A percentile compares a stretch with the other conserved stretches of the same genome.
These are phyloP conservation scores for Bettongia penicillata DNA, from an alignment of 2,113 vertebrate species.

Conservation along the genomic window DNA sequence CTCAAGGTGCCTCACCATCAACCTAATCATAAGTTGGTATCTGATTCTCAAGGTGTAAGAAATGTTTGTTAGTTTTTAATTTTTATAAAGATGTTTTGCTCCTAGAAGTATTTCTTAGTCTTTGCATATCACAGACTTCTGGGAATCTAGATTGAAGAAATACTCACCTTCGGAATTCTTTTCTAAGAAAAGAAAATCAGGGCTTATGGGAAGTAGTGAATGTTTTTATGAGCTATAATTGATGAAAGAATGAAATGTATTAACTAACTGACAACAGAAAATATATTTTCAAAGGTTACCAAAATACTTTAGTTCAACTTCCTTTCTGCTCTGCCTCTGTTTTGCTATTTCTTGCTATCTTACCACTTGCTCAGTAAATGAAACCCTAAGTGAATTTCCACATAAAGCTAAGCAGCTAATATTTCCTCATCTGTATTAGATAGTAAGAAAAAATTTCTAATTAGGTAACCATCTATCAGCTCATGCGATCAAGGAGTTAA, in stretches of 20 bases:
- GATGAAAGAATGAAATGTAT: constrained; percentile 77
- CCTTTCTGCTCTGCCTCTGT: constrained; percentile 51
- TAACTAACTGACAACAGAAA: constrained; percentile 78
- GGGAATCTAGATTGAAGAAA: constrained; percentile 48
- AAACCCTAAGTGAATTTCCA: constrained; percentile 20
- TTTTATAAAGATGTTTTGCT: constrained; percentile 24
- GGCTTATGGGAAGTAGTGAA: constrained; percentile 58
- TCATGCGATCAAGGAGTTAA: constrained; percentile 12
- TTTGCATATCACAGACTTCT: constrained; percentile 64
- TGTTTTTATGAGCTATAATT: constrained; percentile 64
- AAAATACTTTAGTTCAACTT: constrained; percentile 54
- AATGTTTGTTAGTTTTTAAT: constrained; percentile 57
- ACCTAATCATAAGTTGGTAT: constrained; percentile 48
- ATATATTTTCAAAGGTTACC: constrained; percentile 71
- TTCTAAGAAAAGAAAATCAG: constrained; percentile 63
- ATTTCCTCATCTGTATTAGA: constrained; percentile 45
- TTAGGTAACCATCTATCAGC: constrained; percentile 48
- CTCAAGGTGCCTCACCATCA: constrained; percentile 33
- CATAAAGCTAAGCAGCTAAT: constrained; percentile 56
- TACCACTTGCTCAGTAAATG: constrained; percentile 45
- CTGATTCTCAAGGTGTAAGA: constrained; percentile 33
- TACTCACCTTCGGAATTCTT: constrained; percentile 46
- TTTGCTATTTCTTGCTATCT: constrained; percentile 34
- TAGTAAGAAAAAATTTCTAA: constrained; percentile 53
- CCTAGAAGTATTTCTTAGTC: constrained; percentile 53